Evolutionary conservation across 2,113 vertebrate species (phyloP).

Genomic region (Isurus oxyrinchus): DNA sequence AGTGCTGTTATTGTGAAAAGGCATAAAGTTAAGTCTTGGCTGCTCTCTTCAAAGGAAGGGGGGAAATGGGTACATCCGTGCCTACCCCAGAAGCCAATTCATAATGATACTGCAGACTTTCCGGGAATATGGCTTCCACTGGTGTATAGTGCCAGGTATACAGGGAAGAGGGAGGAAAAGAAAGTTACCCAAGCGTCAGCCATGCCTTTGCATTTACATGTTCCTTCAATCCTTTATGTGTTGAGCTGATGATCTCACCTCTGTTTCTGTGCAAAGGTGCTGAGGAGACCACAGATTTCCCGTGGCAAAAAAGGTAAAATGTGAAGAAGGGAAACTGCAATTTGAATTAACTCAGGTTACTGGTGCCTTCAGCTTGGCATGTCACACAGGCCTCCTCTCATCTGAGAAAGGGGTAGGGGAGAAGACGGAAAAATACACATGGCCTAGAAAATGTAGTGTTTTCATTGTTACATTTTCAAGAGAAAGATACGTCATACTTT

Average conservation of each 20-base stretch:
- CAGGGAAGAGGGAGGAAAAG: neutral
- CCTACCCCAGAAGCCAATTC: neutral
- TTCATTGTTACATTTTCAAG: neutral
- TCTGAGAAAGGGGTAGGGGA: neutral
- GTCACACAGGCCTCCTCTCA: neutral
- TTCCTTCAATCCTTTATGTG: neutral
- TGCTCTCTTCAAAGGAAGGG: neutral
- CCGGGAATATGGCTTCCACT: neutral
- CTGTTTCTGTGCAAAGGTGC: neutral
- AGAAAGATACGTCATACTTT: neutral
- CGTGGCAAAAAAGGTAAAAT: neutral
- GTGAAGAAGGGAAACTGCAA: neutral
- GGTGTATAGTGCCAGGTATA: neutral
- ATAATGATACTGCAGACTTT: neutral
- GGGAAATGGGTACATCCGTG: neutral
- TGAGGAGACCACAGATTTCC: neutral
- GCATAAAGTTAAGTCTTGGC: neutral
- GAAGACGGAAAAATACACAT: neutral
- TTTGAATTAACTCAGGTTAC: neutral
- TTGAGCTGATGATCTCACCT: no score
- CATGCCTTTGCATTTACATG: neutral
- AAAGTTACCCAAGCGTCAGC: neutral
- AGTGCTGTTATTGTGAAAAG: neutral
- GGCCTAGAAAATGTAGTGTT: neutral
- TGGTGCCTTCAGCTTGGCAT: neutral